phyloP scores from a whole-genome alignment of 2,113 vertebrate genomes.

The Coreoperca whiteheadi region DNA sequence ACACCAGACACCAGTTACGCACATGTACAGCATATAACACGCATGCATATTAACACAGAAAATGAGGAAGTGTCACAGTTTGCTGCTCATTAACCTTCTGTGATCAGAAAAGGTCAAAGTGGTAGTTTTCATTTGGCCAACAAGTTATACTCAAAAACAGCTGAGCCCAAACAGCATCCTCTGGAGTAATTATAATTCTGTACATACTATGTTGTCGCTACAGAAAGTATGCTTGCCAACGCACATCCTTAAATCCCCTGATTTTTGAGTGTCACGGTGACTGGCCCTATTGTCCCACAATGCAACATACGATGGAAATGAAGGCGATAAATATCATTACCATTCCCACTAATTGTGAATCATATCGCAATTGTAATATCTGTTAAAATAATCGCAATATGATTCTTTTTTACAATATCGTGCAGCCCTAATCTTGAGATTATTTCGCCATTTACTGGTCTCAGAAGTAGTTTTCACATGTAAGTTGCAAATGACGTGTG shows the following conservation, averaged over 20 bases:
- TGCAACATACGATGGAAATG: no score
- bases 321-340: no score
- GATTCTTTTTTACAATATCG: no score
- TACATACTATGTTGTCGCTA: neutral
- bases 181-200: neutral
- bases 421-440: no score
- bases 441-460: no score
- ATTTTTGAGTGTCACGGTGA: neutral
- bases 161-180: neutral
- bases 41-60: neutral
- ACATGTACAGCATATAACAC: neutral
- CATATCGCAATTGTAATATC: no score
- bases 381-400: no score
- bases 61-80: neutral
- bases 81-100: slow-evolving; percentile 1
- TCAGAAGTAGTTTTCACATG: no score
- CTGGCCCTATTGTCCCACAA: neutral
- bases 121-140: neutral
- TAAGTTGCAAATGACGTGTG: no score
- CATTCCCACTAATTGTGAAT: no score
- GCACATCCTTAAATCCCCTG: no score
- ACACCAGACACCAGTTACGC: no score
- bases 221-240: neutral
- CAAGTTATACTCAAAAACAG: neutral
- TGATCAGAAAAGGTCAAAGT: neutral